phyloP scores from a whole-genome alignment of 2,113 vertebrate genomes.

The Oreochromis aureus region DNA sequence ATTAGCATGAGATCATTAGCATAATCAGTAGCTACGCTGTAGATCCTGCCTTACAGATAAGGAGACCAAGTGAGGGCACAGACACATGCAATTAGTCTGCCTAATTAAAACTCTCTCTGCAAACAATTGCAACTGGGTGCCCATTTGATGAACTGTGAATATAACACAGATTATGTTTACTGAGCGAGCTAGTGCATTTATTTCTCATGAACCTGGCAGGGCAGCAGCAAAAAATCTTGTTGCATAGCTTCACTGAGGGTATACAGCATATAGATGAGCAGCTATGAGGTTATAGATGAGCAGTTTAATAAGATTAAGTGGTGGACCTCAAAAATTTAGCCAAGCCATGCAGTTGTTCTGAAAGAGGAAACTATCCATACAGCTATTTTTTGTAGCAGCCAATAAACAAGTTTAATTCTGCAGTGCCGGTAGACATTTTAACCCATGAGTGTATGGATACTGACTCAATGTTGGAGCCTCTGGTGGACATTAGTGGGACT shows the following conservation, averaged over 20 bases:
- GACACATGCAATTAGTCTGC: slow-evolving; percentile 54
- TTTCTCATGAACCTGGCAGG: not conserved
- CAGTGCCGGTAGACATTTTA: not conserved
- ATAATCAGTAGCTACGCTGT: slow-evolving; percentile 40
- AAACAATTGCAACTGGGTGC: slow-evolving; percentile 19
- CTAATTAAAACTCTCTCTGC: slow-evolving; percentile 52
- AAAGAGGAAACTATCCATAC: not conserved
- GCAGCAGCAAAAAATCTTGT: not conserved
- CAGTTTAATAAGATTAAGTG: not conserved
- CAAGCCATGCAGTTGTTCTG: not conserved
- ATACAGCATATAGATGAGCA: not conserved
- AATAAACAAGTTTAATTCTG: not conserved
- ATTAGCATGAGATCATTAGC: slow-evolving; percentile 44
- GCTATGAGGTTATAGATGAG: not conserved
- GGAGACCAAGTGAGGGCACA: slow-evolving; percentile 33
- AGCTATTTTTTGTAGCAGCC: not conserved
- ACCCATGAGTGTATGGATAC: too few relatives aligned
- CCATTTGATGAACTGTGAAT: slow-evolving; percentile 19
- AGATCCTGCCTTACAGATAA: slow-evolving; percentile 48
- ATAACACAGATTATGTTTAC: slow-evolving; percentile 8
- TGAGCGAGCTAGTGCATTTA: not conserved
- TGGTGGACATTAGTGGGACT: not conserved
- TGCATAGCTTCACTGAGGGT: not conserved
- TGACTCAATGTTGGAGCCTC: not conserved
- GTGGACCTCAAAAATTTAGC: not conserved